Evolutionary conservation across 2,888 invertebrate species (phyloP).

Genomic region (Drosophila niveifrons): DNA sequence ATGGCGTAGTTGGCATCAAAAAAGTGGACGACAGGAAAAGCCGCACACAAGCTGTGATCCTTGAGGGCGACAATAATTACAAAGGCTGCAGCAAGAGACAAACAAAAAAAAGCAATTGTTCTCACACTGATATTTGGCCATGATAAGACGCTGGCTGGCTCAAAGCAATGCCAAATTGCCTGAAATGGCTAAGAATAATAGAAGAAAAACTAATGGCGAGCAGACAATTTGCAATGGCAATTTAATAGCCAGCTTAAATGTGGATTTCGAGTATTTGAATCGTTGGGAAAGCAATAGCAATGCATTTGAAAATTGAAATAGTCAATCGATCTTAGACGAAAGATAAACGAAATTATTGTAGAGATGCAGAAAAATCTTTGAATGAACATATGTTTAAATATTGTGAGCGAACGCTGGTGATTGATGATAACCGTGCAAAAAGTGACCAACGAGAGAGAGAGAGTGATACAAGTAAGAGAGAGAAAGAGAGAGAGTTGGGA

Average conservation of each 20-base stretch:
- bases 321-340: not conserved
- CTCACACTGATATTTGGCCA: conserved; percentile 18
- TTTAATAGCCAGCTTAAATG: conserved; percentile 43
- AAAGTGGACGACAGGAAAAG: not conserved
- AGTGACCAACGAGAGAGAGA: conserved; percentile 1
- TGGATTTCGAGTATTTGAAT: not conserved
- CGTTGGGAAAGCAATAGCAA: not conserved
- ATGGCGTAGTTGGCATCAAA: not conserved
- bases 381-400: conserved; percentile 2
- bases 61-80: conserved; percentile 19
- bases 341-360: too few relatives aligned
- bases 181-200: not conserved
- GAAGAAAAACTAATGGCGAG: conserved; percentile 6
- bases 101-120: conserved; percentile 10
- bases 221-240: conserved; percentile 13
- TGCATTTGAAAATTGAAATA: conserved; percentile 1
- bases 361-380: not conserved
- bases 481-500: conserved; percentile 1
- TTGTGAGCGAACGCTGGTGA: conserved; percentile 1
- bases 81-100: conserved; percentile 26
- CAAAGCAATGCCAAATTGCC: conserved; percentile 35
- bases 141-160: conserved; percentile 22
- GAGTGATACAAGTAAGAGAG: not conserved
- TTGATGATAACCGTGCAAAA: conserved; percentile 15
- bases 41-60: not conserved